Evolutionary conservation across 2,888 invertebrate genomes (phyloP).

Genomic region (Brachypterus glaber): DNA sequence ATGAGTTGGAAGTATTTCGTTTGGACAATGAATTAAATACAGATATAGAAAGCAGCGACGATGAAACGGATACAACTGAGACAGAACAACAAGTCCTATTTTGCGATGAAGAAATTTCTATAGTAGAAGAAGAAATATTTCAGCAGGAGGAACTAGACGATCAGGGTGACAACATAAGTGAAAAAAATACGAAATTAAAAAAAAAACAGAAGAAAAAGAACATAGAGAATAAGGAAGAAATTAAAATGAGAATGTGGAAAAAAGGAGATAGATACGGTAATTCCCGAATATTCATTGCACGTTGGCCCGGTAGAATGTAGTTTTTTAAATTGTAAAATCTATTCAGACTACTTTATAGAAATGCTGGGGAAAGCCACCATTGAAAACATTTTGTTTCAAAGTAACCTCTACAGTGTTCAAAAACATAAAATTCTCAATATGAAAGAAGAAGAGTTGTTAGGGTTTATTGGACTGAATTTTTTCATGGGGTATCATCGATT

Average conservation of each 20-base stretch:
- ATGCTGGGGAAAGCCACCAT: conserved; percentile 11
- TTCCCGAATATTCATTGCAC: background rate
- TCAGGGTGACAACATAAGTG: background rate
- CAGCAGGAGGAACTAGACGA: background rate
- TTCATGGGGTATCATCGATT: conserved; percentile 15
- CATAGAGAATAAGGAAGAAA: background rate
- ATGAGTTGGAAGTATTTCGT: background rate
- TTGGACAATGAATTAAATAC: background rate
- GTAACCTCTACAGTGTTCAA: conserved; percentile 19
- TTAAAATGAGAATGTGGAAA: background rate
- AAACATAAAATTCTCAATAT: conserved; percentile 13
- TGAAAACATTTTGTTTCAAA: conserved; percentile 17
- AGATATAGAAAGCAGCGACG: background rate
- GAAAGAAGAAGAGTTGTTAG: conserved; percentile 14
- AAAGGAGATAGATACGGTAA: background rate
- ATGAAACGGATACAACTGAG: background rate
- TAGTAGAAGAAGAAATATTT: background rate
- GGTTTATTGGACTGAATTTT: conserved; percentile 15
- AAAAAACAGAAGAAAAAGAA: background rate
- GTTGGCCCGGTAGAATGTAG: background rate
- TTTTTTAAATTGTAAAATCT: conserved; percentile 5
- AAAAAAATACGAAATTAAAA: background rate
- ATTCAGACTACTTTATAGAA: conserved; percentile 10
- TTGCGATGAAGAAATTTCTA: background rate
- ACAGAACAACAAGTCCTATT: background rate